Conservation (phyloP, 2,113 vertebrate genomes). For the Callionymus lyra region DNA sequence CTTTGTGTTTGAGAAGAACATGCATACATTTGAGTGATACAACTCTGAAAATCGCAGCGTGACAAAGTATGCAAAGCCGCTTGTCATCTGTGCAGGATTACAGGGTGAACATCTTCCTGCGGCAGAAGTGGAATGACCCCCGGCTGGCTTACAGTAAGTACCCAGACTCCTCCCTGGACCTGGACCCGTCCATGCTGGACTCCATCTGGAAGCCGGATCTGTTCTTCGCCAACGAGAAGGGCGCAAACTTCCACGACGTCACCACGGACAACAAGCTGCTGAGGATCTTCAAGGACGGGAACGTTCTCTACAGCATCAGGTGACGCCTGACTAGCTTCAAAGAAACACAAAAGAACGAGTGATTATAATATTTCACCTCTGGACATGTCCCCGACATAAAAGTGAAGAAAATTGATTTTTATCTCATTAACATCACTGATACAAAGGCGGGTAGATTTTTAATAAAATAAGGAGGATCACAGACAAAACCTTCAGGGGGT, state of each 20-base stretch:
- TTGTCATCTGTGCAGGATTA: slow-evolving; percentile 84
- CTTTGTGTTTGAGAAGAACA: no score
- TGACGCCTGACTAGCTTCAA: slow-evolving; percentile 30
- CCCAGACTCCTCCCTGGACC: slow-evolving; percentile 90
- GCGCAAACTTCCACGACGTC: slow-evolving; percentile 97
- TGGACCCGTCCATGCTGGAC: slow-evolving; percentile 98
- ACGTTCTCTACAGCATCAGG: slow-evolving; percentile 97
- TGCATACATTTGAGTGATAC: no score
- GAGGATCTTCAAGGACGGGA: slow-evolving; percentile 95
- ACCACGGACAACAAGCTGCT: slow-evolving; percentile 97
- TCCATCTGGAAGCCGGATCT: slow-evolving; percentile 99
- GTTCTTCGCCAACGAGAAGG: slow-evolving; percentile 98
- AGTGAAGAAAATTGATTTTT: slow-evolving; percentile 37
- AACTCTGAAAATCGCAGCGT: background rate
- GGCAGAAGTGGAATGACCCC: slow-evolving; percentile 98
- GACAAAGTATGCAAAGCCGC: slow-evolving; percentile 38
- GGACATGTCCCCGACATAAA: slow-evolving; percentile 45
- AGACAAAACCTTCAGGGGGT: slow-evolving; percentile 20
- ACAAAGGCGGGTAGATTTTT: slow-evolving; percentile 26
- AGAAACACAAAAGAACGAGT: slow-evolving; percentile 3
- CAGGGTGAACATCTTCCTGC: slow-evolving; percentile 98
- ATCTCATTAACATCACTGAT: slow-evolving; percentile 37
- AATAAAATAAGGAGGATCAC: slow-evolving; percentile 25
- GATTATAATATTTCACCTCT: slow-evolving; percentile 14
- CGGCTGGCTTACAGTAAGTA: slow-evolving; percentile 95